Evolutionary conservation across 2,888 invertebrate genomes (phyloP).

Genomic region (Campaea margaritaria): DNA sequence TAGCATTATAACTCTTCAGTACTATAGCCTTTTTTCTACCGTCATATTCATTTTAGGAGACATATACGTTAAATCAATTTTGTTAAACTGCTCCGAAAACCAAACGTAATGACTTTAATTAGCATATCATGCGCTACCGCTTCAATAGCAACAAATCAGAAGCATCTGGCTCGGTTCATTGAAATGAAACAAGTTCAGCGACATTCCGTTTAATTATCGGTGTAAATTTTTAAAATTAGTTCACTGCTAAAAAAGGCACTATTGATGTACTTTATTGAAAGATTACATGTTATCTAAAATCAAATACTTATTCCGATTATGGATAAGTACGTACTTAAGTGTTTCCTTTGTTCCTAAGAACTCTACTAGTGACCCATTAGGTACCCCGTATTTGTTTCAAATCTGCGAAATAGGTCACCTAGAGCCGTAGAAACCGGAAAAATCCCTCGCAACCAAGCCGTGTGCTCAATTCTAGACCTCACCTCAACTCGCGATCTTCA

Average conservation of each 20-base stretch:
- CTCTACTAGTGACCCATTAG: conserved; percentile 14
- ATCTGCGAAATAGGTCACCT: conserved; percentile 23
- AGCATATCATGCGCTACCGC: conserved; percentile 39
- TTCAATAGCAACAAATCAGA: conserved; percentile 43
- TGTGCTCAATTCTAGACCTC: conserved; percentile 34
- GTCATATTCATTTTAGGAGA: background rate
- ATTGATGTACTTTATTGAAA: background rate
- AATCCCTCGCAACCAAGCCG: conserved; percentile 21
- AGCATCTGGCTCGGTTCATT: conserved; percentile 46
- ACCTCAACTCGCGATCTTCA: conserved; percentile 31
- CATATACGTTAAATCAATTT: conserved; percentile 13
- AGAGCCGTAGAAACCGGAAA: conserved; percentile 18
- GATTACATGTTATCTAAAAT: background rate
- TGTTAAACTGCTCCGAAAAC: conserved; percentile 18
- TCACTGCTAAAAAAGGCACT: conserved; percentile 15
- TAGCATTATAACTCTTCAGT: conserved; percentile 3
- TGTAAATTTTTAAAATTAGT: conserved; percentile 37
- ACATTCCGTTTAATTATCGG: conserved; percentile 41
- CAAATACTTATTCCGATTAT: too few species aligned
- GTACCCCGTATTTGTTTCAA: conserved; percentile 23
- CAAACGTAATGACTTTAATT: conserved; percentile 37
- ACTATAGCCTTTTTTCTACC: too few species aligned
- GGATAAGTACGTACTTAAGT: background rate
- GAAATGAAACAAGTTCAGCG: conserved; percentile 47
- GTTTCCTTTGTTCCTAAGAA: background rate